Evolutionary conservation across 2,797 vertebrate genomes (phyloP).

Genomic region (Acanthiza pusilla): DNA sequence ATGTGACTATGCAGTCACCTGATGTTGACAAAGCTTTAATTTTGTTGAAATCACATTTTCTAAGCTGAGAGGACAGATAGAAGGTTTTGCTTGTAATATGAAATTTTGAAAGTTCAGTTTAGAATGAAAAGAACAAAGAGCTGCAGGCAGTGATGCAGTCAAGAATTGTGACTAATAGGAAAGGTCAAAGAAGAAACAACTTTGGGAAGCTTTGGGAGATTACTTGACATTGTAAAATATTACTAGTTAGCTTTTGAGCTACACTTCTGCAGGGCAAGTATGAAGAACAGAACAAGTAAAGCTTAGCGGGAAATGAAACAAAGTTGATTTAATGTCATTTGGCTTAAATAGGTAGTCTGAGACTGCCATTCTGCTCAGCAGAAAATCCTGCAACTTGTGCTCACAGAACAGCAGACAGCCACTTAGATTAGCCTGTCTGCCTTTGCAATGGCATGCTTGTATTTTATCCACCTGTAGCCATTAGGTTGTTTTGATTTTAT

Average conservation of each 20-base stretch:
- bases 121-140: neutral
- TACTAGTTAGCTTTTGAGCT: neutral
- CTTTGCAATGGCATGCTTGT: neutral
- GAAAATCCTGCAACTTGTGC: neutral
- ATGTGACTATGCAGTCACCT: neutral
- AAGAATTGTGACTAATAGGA: neutral
- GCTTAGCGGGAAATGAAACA: rapidly evolving
- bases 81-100: neutral
- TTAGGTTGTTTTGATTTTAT: neutral
- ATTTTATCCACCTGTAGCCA: neutral
- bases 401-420: neutral
- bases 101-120: neutral
- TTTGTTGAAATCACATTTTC: neutral
- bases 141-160: neutral
- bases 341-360: neutral
- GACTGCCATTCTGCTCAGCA: neutral
- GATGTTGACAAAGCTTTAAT: neutral
- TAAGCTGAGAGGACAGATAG: neutral
- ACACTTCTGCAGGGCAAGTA: neutral
- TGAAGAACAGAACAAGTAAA: neutral
- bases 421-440: neutral
- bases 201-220: neutral
- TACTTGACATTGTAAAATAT: neutral
- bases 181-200: neutral
- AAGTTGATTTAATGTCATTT: neutral